These are phyloP conservation scores for Epirrhoe alternata DNA, from an alignment of 2,888 invertebrate genomes.

Conservation along the genomic window DNA sequence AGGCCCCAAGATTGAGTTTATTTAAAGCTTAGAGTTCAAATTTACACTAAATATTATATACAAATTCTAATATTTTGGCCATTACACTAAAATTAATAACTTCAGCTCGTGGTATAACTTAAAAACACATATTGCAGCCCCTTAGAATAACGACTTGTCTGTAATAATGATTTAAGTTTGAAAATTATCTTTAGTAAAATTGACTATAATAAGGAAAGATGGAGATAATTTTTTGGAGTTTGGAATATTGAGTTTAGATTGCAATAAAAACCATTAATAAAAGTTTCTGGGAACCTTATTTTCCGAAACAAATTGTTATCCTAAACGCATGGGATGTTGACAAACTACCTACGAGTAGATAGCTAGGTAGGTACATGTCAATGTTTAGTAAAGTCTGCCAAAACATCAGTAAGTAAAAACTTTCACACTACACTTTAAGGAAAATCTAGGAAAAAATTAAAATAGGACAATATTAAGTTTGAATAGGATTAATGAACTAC, in stretches of 20 bases:
- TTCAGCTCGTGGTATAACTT: not conserved
- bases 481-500: not conserved
- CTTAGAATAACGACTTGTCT: not conserved
- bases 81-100: slow-evolving; percentile 32
- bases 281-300: too few relatives aligned
- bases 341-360: too few relatives aligned
- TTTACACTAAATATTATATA: slow-evolving; percentile 37
- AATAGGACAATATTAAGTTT: slow-evolving; percentile 17
- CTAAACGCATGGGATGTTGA: too few relatives aligned
- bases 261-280: too few relatives aligned
- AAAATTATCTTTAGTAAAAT: too few relatives aligned
- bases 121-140: not conserved
- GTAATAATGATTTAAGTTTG: too few relatives aligned
- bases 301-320: too few relatives aligned
- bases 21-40: slow-evolving; percentile 44
- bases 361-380: not conserved
- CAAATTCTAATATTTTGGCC: slow-evolving; percentile 44
- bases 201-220: too few relatives aligned
- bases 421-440: not conserved
- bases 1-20: slow-evolving; percentile 42
- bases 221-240: too few relatives aligned
- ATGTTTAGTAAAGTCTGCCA: not conserved
- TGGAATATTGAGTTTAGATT: too few relatives aligned
- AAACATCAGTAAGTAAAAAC: not conserved
- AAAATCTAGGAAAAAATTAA: slow-evolving; percentile 29